Evolutionary conservation across 2,113 vertebrate species (phyloP).

Genomic region (Sialia sialis): DNA sequence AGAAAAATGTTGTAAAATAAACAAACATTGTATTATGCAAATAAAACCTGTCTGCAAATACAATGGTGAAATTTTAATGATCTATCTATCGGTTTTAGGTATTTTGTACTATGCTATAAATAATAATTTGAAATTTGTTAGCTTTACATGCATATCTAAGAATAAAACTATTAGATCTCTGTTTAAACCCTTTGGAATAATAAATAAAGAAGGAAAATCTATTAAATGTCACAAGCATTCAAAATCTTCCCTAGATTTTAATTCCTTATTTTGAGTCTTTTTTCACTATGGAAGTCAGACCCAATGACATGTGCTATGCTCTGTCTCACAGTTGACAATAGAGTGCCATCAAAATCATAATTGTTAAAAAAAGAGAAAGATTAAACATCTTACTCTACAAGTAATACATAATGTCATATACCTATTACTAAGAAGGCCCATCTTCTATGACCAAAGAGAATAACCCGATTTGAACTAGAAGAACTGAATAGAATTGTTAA

Average conservation of each 20-base stretch:
- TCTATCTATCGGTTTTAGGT: neutral
- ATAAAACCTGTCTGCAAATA: neutral
- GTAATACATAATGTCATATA: constrained; percentile 65
- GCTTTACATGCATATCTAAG: neutral
- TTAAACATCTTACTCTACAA: constrained; percentile 69
- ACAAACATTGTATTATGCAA: neutral
- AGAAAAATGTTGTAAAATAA: neutral
- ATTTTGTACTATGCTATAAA: neutral
- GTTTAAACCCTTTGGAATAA: neutral
- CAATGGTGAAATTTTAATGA: neutral
- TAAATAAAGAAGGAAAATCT: neutral
- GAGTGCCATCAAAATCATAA: constrained; percentile 55
- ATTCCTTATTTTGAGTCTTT: neutral
- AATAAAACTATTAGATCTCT: neutral
- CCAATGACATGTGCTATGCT: neutral
- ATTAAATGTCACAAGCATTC: neutral
- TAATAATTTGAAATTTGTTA: neutral
- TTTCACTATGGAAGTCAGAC: constrained; percentile 8
- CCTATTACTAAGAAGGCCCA: constrained; percentile 54
- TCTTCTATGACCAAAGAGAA: constrained; percentile 74
- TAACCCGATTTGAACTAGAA: constrained; percentile 71
- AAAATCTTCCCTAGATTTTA: neutral
- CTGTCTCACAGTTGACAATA: constrained; percentile 39
- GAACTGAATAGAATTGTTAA: constrained; percentile 73
- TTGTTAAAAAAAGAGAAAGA: constrained; percentile 52